A percentile compares a stretch with the other conserved stretches of the same genome.
Evolutionary conservation across 2,797 vertebrate genomes (phyloP).

Genomic region (Helicolenus hilgendorfi): DNA sequence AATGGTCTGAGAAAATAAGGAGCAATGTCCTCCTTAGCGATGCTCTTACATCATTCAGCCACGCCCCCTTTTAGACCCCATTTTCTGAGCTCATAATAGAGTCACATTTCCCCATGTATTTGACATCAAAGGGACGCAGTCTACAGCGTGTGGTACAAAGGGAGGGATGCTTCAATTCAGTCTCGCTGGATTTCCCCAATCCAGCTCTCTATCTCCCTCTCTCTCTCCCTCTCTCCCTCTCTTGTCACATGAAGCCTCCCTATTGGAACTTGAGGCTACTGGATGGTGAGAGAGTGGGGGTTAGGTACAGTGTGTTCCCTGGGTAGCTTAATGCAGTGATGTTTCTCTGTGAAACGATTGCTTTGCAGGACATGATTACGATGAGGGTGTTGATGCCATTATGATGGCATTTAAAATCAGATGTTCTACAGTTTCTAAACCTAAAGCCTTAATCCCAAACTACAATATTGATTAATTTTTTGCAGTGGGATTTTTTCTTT

Average conservation of each 20-base stretch:
- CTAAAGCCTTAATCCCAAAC: constrained; percentile 35
- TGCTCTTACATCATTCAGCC: constrained; percentile 59
- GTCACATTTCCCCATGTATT: constrained; percentile 47
- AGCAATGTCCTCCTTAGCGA: constrained; percentile 46
- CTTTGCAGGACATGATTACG: constrained; percentile 29
- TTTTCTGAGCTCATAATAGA: constrained; percentile 67
- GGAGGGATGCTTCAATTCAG: constrained; percentile 49
- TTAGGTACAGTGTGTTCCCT: constrained; percentile 59
- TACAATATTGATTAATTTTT: constrained; percentile 8
- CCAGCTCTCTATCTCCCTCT: not conserved
- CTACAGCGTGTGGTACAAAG: constrained; percentile 51
- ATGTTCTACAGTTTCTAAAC: constrained; percentile 16
- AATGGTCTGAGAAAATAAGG: not conserved
- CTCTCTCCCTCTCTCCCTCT: not conserved
- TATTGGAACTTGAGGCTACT: constrained; percentile 55
- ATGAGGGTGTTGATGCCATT: constrained; percentile 15
- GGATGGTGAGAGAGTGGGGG: constrained; percentile 50
- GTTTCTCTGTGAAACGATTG: constrained; percentile 27
- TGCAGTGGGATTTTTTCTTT: not conserved
- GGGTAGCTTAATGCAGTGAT: constrained; percentile 25
- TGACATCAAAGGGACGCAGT: constrained; percentile 72
- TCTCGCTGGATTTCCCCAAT: constrained; percentile 58
- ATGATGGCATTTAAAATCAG: constrained; percentile 47
- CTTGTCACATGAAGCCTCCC: constrained; percentile 32
- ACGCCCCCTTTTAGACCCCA: constrained; percentile 54